Conservation (phyloP, 2,113 vertebrate genomes). For the Solenodon paradoxus region DNA sequence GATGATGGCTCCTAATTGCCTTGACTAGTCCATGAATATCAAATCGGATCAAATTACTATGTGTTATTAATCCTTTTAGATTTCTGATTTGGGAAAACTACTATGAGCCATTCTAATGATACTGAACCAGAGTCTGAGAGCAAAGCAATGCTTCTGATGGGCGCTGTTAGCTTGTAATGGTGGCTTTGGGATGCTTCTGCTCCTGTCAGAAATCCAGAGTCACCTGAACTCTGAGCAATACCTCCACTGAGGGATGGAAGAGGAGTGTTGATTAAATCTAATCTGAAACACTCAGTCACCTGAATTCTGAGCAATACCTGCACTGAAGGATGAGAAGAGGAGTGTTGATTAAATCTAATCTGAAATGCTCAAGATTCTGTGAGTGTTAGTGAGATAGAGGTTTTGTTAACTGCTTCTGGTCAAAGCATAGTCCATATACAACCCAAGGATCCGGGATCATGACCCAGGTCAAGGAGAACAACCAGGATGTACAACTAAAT, state of each 20-base stretch:
- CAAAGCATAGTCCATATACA: no score
- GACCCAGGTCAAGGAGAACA: no score
- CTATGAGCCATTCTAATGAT: neutral
- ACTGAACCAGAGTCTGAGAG: neutral
- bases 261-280: neutral
- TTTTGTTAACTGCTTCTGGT: no score
- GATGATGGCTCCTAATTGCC: conserved; percentile 59
- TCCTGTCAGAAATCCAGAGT: neutral
- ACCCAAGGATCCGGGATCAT: no score
- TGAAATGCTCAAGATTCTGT: no score
- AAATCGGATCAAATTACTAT: conserved; percentile 62
- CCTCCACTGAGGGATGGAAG: neutral
- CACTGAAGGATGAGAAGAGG: no score
- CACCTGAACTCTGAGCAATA: neutral
- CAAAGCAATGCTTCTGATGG: neutral
- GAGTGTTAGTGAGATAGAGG: no score
- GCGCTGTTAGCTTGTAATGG: neutral
- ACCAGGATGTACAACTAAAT: no score
- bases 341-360: no score
- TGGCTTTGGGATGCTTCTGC: neutral
- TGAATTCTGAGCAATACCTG: no score
- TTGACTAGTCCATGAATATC: conserved; percentile 62
- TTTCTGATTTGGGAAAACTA: conserved; percentile 63
- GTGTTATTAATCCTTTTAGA: conserved; percentile 65
- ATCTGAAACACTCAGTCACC: neutral